phyloP scores from a whole-genome alignment of 2,113 vertebrate species.

The Balaeniceps rex region DNA sequence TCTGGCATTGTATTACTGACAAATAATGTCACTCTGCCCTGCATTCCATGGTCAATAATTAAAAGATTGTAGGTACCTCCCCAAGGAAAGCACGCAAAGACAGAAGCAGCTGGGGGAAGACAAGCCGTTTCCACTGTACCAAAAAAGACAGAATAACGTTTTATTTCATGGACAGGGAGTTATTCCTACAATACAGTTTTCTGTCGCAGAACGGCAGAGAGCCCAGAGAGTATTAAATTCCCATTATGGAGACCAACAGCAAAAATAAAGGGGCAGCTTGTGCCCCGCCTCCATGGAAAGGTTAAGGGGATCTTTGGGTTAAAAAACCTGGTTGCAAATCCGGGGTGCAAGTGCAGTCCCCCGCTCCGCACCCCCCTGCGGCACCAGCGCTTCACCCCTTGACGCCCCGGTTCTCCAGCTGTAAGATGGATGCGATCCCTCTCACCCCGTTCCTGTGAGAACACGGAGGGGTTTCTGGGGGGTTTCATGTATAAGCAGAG shows the following conservation, averaged over 20 bases:
- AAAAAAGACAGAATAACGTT: not conserved
- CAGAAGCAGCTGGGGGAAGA: not conserved
- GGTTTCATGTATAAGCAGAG: no score
- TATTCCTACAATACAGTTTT: not conserved
- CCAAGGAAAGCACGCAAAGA: not conserved
- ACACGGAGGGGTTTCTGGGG: not conserved
- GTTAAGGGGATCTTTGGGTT: not conserved
- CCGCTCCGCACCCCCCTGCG: rapidly evolving
- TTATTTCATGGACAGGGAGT: not conserved
- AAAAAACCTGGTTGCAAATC: not conserved
- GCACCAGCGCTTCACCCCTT: not conserved
- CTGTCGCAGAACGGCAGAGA: not conserved
- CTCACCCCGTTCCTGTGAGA: not conserved
- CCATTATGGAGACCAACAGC: not conserved
- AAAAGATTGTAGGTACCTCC: not conserved
- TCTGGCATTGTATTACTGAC: not conserved
- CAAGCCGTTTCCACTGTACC: not conserved
- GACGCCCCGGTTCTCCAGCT: not conserved
- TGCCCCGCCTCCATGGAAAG: not conserved
- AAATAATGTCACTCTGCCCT: constrained; percentile 33
- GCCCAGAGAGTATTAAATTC: not conserved
- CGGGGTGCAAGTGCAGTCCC: not conserved
- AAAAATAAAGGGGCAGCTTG: not conserved
- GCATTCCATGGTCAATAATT: not conserved
- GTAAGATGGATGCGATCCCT: not conserved